Conservation (phyloP, 2,888 invertebrate species). For the Lordiphosa andalusiaca region DNA sequence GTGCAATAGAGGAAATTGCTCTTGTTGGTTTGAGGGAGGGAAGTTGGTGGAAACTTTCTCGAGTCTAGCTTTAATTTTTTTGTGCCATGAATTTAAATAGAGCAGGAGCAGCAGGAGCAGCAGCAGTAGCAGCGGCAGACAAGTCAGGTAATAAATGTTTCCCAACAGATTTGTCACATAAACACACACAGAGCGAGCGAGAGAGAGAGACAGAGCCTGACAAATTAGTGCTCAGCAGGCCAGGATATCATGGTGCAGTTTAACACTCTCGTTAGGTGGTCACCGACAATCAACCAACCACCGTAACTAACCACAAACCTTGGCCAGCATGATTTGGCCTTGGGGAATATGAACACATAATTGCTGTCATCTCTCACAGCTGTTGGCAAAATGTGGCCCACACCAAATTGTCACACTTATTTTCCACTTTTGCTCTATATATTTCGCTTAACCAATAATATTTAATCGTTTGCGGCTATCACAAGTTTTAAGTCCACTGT, state of each 20-base stretch:
- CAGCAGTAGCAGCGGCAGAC: slow-evolving; percentile 3
- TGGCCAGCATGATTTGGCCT: slow-evolving; percentile 61
- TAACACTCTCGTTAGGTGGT: slow-evolving; percentile 38
- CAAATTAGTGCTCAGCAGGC: slow-evolving; percentile 61
- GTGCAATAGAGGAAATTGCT: slow-evolving; percentile 76
- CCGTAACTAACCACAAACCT: slow-evolving; percentile 56
- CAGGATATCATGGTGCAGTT: slow-evolving; percentile 13
- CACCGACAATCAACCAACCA: slow-evolving; percentile 30
- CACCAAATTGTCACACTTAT: slow-evolving; percentile 23
- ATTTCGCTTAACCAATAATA: slow-evolving; percentile 11
- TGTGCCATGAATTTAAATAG: slow-evolving; percentile 52
- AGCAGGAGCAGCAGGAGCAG: slow-evolving; percentile 2
- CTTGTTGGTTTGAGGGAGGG: slow-evolving; percentile 23
- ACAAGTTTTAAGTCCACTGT: slow-evolving; percentile 48
- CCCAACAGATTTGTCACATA: slow-evolving; percentile 67
- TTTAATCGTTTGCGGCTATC: slow-evolving; percentile 18
- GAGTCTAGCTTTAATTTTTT: slow-evolving; percentile 48
- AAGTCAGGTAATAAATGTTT: slow-evolving; percentile 77
- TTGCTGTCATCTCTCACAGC: slow-evolving; percentile 57
- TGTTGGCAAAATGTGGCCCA: slow-evolving; percentile 35
- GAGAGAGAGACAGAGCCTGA: slow-evolving; percentile 41
- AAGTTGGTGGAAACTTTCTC: slow-evolving; percentile 37
- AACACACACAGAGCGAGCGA: too few relatives aligned
- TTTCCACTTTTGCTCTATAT: slow-evolving; percentile 15
- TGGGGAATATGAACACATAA: slow-evolving; percentile 59